phyloP scores from a whole-genome alignment of 2,113 vertebrate species.

The Tachysurus fulvidraco region DNA sequence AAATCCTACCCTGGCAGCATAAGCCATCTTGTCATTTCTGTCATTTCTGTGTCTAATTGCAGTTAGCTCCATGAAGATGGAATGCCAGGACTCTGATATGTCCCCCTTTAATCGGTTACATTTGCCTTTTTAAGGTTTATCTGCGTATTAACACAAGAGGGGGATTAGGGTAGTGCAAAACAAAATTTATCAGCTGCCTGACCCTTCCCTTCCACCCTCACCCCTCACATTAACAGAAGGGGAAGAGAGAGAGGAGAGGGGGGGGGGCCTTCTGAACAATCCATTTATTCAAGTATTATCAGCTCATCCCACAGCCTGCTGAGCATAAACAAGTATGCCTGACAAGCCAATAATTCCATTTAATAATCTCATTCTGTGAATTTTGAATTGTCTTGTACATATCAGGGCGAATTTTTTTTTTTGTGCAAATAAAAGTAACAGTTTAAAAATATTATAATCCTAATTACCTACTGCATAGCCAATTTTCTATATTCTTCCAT shows the following conservation, averaged over 20 bases:
- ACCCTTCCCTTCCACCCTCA: slow-evolving; percentile 49
- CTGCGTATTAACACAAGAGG: slow-evolving; percentile 57
- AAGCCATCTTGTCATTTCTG: slow-evolving; percentile 1
- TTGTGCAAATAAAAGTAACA: slow-evolving; percentile 56
- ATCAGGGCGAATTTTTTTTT: not conserved
- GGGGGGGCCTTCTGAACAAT: not conserved
- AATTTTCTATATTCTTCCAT: not conserved
- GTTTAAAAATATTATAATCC: slow-evolving; percentile 14
- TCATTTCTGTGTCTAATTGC: slow-evolving; percentile 20
- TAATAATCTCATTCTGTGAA: slow-evolving; percentile 58
- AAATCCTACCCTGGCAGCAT: not conserved
- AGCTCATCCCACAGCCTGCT: slow-evolving; percentile 17
- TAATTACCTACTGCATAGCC: not conserved
- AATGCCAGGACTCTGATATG: slow-evolving; percentile 38
- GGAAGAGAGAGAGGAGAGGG: slow-evolving; percentile 3
- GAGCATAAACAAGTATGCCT: slow-evolving; percentile 35
- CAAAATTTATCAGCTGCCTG: slow-evolving; percentile 63
- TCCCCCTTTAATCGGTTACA: slow-evolving; percentile 27
- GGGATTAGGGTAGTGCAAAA: slow-evolving; percentile 64
- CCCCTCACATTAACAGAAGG: slow-evolving; percentile 44
- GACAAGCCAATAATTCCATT: slow-evolving; percentile 52
- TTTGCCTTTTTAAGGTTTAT: slow-evolving; percentile 58
- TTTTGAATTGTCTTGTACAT: slow-evolving; percentile 29
- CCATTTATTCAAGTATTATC: slow-evolving; percentile 22
- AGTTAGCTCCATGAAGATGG: slow-evolving; percentile 13